Base-by-base conservation (phyloP, 2,888 invertebrate genomes). In the Geotrupes spiniger region DNA sequence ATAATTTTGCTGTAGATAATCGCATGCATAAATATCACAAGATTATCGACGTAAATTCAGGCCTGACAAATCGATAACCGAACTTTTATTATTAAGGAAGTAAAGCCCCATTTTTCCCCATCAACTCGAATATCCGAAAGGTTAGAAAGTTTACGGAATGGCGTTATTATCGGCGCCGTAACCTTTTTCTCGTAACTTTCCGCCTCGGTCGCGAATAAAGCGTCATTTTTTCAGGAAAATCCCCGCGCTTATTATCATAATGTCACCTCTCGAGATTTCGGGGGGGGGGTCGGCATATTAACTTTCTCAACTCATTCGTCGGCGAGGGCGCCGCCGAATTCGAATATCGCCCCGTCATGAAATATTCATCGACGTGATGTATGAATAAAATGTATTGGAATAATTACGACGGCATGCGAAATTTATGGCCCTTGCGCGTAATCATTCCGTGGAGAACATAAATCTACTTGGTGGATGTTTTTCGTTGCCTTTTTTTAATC, bases 161-260 rank as follows among this genome's bases (percentile, higher is more conserved):
- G 27, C 26, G 39, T 39, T 39, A 39, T 39, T 39, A 39, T 39
- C 39, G 39, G 6, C 10, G 39, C 15, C 14, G 27, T 26, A 39
- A 39, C 26, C 39, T 39, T 39, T 27, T 6, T 21, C 39, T 39
- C 39, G 25, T 39, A 39, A 39, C 39, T 39, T 26, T 39, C 6
- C 26, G 39, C 26, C 15, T 39, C 21, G 4, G 6, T 39, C 25
- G 5, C 39, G 39, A 5, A 21, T 39, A 39, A 39, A 39, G 39
- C 39, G 39, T 26, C 25, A 39, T 39, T 39, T 25, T 39, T 39
- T 39, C 10, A 16, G 26, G 27, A 36, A 21, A 39, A 39, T 26
- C 11, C 17, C 39, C 39, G 12, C 11, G 25, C 39, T 39, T 39
- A 39, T 39, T 39, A 39, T 39, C 39, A 39, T 39, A 39, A 39